Base-by-base conservation (phyloP, 2,888 invertebrate species). In the Dorcus hopei region DNA sequence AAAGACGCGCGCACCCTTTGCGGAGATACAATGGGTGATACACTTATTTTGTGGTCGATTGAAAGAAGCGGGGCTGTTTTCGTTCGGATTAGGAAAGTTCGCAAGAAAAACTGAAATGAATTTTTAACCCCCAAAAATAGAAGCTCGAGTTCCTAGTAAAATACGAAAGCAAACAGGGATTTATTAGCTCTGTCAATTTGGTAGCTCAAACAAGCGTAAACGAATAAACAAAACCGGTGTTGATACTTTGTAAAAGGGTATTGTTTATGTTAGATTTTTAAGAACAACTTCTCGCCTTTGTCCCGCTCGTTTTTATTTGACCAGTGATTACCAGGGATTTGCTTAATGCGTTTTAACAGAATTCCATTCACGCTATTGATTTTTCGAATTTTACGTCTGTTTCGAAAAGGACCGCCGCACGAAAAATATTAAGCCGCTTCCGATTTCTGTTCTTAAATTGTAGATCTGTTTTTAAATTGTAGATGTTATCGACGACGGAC, bases 211-310 rank as follows among this genome's bases (percentile, higher is more conserved):
- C 9, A 23, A 19, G 16, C 23, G 23, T 19, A 45, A 45, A 45
- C 16, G 23, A 9, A 45, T 45, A 45, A 45, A 45, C 45, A 45
- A 45, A 23, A 45, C 23, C 16, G 7, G 19, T 45, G 45, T 45
- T 45, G 19, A 23, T 9, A 45, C 23, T 45, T 45, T 19, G 23
- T 45, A 16, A 23, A 45, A 11, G 11, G 11, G 45, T 23, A 19
- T 45, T 45, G 45, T 45, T 45, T 45, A 45, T 45, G 45, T 45
- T 45, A 9, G 45, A 23, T 45, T 45, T 45, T 45, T 19, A 23
- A 11, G 16, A 3, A 19, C 14, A 45, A 45, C 45, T 11, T 45
- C n/a, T 9, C 16, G 23, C 16, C 23, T 45, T 45, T 45, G 16
- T 45, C 16, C 11, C 3, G 9, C 19, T 23, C 45, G 19, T 45